A percentile compares a stretch with the other conserved stretches of the same genome.
phyloP scores from a whole-genome alignment of 2,113 vertebrate species.

The Percina caprodes region DNA sequence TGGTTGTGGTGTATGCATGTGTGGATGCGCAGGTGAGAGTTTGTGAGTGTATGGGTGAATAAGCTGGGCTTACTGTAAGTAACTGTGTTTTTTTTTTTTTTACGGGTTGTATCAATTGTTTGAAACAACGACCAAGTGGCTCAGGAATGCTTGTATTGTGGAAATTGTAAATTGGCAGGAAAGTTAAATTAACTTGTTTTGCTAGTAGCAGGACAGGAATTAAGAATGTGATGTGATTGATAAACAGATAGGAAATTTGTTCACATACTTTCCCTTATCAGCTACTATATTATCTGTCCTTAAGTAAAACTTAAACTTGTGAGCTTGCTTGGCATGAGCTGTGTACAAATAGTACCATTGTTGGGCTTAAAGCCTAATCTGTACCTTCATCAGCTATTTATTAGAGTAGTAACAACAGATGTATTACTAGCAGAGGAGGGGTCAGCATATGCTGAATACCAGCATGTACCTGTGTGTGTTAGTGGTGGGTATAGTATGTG shows the following conservation, averaged over 20 bases:
- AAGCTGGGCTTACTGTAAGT: no score
- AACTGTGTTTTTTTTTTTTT: no score
- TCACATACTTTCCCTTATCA: conserved; percentile 34
- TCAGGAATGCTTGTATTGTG: no score
- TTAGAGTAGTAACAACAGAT: conserved; percentile 26
- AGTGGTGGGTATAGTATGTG: not conserved
- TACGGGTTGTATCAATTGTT: no score
- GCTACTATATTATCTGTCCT: not conserved
- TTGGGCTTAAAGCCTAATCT: not conserved
- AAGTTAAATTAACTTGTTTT: conserved; percentile 16
- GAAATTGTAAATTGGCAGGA: no score
- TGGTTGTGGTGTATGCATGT: no score
- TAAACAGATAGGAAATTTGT: conserved; percentile 32
- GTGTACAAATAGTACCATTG: not conserved
- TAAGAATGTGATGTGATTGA: conserved; percentile 3
- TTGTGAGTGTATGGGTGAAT: no score
- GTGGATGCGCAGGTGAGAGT: no score
- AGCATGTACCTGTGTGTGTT: conserved; percentile 10
- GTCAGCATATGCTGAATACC: not conserved
- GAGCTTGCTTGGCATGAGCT: not conserved
- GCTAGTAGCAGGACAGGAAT: not conserved
- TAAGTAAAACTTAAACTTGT: not conserved
- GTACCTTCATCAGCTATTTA: conserved; percentile 38
- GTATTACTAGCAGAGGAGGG: not conserved
- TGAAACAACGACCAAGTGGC: no score